A percentile compares a stretch with the other conserved stretches of the same genome.
Conservation (phyloP, 1,140 invertebrate genomes). For the Magallana angulata region DNA sequence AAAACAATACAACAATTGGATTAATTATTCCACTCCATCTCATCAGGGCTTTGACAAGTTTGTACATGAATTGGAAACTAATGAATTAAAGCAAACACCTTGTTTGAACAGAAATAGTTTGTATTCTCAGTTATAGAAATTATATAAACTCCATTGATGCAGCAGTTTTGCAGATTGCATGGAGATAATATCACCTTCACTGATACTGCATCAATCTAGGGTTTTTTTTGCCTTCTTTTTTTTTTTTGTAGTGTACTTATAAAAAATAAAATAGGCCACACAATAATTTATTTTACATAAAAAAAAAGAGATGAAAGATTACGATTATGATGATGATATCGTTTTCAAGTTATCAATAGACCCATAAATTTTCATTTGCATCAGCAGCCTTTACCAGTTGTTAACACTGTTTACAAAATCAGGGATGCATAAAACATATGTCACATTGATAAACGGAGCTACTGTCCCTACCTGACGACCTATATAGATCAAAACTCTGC, state of each 20-base stretch:
- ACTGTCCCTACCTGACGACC: not conserved
- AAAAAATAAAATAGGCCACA: not conserved
- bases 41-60: constrained; percentile 20
- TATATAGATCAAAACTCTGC: not conserved
- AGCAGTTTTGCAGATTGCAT: not conserved
- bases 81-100: constrained; percentile 2
- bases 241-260: not conserved
- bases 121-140: not conserved
- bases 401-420: constrained; percentile 28
- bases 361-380: constrained; percentile 25
- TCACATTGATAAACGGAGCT: constrained; percentile 4
- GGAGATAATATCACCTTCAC: not conserved
- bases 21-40: constrained; percentile 6
- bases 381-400: constrained; percentile 23
- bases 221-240: not conserved
- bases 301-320: not conserved
- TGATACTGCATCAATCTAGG: not conserved
- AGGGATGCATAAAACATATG: constrained; percentile 34
- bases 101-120: not conserved
- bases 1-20: constrained; percentile 15
- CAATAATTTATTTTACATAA: constrained; percentile 5
- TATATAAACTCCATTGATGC: not conserved
- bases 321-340: not conserved
- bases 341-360: constrained; percentile 18
- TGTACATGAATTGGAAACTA: not conserved